Percentiles rank a stretch among this genome's conserved stretches.
Conservation (phyloP, 2,888 invertebrate genomes). For the Leistus spinibarbis region DNA sequence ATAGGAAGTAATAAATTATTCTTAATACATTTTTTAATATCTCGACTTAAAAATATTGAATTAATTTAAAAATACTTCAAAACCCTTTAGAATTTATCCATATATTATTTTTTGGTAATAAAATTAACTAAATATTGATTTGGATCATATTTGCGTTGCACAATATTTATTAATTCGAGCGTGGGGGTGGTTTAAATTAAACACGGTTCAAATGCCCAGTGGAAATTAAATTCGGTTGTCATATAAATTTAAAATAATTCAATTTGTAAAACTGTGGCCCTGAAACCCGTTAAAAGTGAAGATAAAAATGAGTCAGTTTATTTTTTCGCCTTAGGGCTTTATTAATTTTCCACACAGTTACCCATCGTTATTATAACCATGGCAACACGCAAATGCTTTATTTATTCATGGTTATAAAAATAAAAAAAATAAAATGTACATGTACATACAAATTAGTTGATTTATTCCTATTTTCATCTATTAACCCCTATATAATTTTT, state of each 20-base stretch:
- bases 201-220: background rate
- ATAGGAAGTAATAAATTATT: too few species aligned
- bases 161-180: too few species aligned
- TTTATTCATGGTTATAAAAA: background rate
- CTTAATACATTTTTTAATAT: too few species aligned
- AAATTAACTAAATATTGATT: too few species aligned
- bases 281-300: background rate
- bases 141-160: too few species aligned
- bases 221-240: background rate
- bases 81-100: too few species aligned
- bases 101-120: too few species aligned
- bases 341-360: background rate
- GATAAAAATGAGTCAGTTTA: background rate
- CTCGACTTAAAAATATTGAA: too few species aligned
- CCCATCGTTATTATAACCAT: background rate
- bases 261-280: background rate
- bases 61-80: too few species aligned
- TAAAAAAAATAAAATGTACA: too few species aligned
- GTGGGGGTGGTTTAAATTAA: too few species aligned
- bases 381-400: background rate
- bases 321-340: background rate
- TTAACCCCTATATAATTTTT: background rate
- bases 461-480: too few species aligned
- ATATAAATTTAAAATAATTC: background rate
- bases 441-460: background rate